Conservation (phyloP, 2,113 vertebrate genomes). For the Salminus brasiliensis region DNA sequence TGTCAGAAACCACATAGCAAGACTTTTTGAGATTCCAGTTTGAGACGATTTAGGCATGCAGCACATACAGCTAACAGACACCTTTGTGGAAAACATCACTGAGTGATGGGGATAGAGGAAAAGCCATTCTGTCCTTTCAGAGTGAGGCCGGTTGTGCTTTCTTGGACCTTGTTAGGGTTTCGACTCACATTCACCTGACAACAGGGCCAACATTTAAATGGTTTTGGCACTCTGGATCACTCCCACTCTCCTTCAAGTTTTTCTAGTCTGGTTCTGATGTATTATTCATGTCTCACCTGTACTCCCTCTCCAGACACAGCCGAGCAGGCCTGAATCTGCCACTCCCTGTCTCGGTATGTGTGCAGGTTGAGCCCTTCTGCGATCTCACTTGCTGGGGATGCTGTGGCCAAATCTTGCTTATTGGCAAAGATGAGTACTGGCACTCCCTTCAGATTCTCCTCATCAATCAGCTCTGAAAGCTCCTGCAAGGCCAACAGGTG, state of each 20-base stretch:
- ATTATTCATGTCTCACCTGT: slow-evolving; percentile 65
- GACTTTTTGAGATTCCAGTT: not conserved
- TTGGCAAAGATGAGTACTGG: slow-evolving; percentile 89
- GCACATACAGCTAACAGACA: no score
- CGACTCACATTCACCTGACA: no score
- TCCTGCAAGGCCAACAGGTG: slow-evolving; percentile 71
- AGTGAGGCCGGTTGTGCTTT: no score
- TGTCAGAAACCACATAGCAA: no score
- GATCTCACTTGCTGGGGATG: slow-evolving; percentile 82
- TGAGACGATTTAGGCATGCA: not conserved
- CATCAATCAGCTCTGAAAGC: slow-evolving; percentile 82
- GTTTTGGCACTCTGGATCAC: not conserved
- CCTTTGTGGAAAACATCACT: no score
- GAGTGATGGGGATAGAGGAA: no score
- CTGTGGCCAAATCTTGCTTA: slow-evolving; percentile 85
- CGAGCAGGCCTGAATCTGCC: slow-evolving; percentile 91
- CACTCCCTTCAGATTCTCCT: slow-evolving; percentile 80
- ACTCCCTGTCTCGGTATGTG: slow-evolving; percentile 83
- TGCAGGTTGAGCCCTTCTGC: slow-evolving; percentile 87
- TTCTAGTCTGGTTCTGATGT: not conserved
- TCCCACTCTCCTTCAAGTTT: not conserved
- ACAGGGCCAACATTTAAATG: no score
- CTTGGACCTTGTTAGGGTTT: no score
- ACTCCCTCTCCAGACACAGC: slow-evolving; percentile 87
- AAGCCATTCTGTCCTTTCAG: no score